Percentiles rank a stretch among this genome's conserved stretches.
These are phyloP conservation scores for Xiphorhynchus erythropygius DNA, from an alignment of 2,797 vertebrate species.

Conservation along the genomic window DNA sequence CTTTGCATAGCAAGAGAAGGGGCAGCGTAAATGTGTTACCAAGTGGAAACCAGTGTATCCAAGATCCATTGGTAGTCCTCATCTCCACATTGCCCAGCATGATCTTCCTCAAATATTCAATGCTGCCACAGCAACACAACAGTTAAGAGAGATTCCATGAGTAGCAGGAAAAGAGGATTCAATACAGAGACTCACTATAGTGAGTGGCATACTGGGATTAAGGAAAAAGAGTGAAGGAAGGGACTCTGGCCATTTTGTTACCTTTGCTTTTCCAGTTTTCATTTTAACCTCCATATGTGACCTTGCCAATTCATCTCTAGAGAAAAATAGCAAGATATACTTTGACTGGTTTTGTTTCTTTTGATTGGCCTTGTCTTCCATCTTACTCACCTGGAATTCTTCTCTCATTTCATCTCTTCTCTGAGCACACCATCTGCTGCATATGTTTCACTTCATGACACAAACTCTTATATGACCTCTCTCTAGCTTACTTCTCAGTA, in stretches of 20 bases:
- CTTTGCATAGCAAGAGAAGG: background rate
- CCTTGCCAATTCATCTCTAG: background rate
- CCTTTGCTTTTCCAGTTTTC: background rate
- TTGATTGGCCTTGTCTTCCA: background rate
- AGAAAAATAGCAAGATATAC: background rate
- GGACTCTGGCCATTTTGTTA: background rate
- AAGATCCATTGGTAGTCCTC: background rate
- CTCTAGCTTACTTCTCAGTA: background rate
- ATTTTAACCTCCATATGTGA: background rate
- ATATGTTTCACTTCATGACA: background rate
- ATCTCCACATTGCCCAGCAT: background rate
- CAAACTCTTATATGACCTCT: background rate
- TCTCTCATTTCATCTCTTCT: background rate
- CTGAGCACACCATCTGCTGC: background rate
- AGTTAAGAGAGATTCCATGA: background rate
- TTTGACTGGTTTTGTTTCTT: background rate
- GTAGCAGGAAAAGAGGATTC: background rate
- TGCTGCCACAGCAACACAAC: background rate
- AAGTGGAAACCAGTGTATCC: background rate
- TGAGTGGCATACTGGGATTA: background rate
- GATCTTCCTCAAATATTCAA: background rate
- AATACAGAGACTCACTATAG: background rate
- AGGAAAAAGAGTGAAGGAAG: background rate
- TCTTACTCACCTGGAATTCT: background rate
- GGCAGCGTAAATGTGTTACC: background rate